Conservation (phyloP, 2,888 invertebrate genomes). For the Listrodromus nycthemerus region DNA sequence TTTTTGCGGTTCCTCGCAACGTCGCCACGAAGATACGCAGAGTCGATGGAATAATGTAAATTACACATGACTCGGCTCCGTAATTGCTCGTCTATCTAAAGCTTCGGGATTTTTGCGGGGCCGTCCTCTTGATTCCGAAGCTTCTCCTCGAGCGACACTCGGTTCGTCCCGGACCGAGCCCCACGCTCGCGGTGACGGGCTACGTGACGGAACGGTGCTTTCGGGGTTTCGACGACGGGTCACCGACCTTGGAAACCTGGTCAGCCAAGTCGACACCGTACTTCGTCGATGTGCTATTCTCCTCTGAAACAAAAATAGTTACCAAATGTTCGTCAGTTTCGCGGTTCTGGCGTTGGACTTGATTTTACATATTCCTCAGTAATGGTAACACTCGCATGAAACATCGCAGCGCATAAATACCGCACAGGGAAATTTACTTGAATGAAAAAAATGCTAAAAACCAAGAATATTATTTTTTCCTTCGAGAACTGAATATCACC, state of each 20-base stretch:
- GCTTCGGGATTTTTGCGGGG: slow-evolving; percentile 25
- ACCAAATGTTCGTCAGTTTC: neutral
- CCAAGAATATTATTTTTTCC: no score
- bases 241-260: slow-evolving; percentile 74
- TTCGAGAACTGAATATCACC: no score
- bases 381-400: no score
- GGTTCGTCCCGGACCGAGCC: slow-evolving; percentile 60
- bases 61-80: slow-evolving; percentile 71
- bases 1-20: slow-evolving; percentile 41
- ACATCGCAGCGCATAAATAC: no score
- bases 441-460: no score
- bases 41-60: slow-evolving; percentile 75
- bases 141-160: slow-evolving; percentile 50
- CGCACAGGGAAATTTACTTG: no score
- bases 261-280: slow-evolving; percentile 80
- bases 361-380: no score
- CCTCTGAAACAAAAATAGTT: slow-evolving; percentile 73
- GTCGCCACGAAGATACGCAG: slow-evolving; percentile 59
- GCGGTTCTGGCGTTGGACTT: neutral
- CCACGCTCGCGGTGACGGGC: slow-evolving; percentile 65
- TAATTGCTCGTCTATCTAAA: slow-evolving; percentile 77
- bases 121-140: slow-evolving; percentile 52
- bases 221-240: slow-evolving; percentile 72
- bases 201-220: slow-evolving; percentile 77
- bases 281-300: slow-evolving; percentile 80